Base-by-base conservation (phyloP, 2,113 vertebrate species). In the Silurus meridionalis region DNA sequence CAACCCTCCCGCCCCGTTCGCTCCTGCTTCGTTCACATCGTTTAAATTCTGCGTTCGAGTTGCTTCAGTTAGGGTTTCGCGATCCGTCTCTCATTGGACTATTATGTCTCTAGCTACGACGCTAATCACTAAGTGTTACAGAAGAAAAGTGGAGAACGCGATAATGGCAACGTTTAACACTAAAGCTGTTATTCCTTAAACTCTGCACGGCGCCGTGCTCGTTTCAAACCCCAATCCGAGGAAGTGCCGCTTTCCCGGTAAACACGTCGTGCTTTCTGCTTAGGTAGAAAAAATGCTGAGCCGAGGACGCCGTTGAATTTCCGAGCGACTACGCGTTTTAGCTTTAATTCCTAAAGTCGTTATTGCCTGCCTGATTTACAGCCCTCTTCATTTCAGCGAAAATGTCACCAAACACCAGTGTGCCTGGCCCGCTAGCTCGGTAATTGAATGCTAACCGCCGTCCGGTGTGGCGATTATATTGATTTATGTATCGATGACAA, bases 401-500 rank as follows among this genome's bases (percentile, higher is more conserved):
- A 86, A 81, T 74, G 61, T 82, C 67, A 86, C 63, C 80, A n/a
- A 87, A 87, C 50, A 82, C 60, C 50, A 8, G 21, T n/a, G n/a
- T 82, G 57, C 78, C 37, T 64, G 66, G 85, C 19, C 53, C 63
- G 80, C 79, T 75, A 63, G 85, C n/a, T 52, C 17, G 10, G 79
- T 82, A 87, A 83, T 71, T 87, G 85, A 82, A 87, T 77, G 81
- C 85, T 83, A 87, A 83, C 80, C 46, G 72, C 69, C 52, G 72
- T 83, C 85, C 85, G 19, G 78, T 15, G 14, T 57, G 60, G 80
- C 60, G 71, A 87, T 87, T 87, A 87, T 66, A 83, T 75, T 87
- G 85, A 87, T 83, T 87, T 80, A 87, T 87, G 80, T 77, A 83
- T 87, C 19, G 80, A 87, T 77, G 85, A 82, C 69, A 55, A 23